Evolutionary conservation across 2,797 vertebrate genomes (phyloP), one percentile per base, ranked within the genome.

Genomic region (Coranthus polyacanthus): DNA sequence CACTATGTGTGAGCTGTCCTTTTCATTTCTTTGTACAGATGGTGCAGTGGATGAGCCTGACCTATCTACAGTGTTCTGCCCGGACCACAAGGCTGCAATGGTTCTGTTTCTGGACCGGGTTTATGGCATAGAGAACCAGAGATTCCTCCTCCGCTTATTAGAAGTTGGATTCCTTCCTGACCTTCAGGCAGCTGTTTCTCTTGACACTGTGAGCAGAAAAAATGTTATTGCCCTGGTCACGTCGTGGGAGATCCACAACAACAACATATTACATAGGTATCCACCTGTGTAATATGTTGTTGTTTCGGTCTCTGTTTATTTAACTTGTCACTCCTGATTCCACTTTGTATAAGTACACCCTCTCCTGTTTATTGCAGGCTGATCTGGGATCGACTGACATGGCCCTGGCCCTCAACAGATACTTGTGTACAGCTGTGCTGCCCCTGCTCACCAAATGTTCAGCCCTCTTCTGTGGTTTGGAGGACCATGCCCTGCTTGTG

Each of bases 11-110:
- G 12, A 75, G 70, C 10, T 62, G 44, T 57, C 8, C 9, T 26
- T 50, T 47, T 57, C 3, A 1, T 44, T 51, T 70, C 1, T 67
- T 53, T 57, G 17, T 83, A 1, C 57, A 98, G 97, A 96, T 90
- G 96, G 95, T 75, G 86, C 88, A 51, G 88, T 96, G 87, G 89
- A 95, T 78, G 96, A 98, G 90, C 95, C 95, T 57, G 95, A 98
- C 87, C 94, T 97, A 88, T 96, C 96, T 53, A 95, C 93, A 17
- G 94, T 96, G 64, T 97, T 99, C 92, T 98, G 96, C 89, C 97
- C 97, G 51, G 96, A 98, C 92, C 97, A 99, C 92, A 98, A 99
- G 85, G 96, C 97, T 82, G 95, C 97, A 57, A 97, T 98, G 96
- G 95, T 99, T 89, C 94, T 98, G 71, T 99, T 99, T 92, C 93